A percentile compares a stretch with the other conserved stretches of the same genome.
Conservation (phyloP, 2,888 invertebrate genomes). For the Galeruca laticollis region DNA sequence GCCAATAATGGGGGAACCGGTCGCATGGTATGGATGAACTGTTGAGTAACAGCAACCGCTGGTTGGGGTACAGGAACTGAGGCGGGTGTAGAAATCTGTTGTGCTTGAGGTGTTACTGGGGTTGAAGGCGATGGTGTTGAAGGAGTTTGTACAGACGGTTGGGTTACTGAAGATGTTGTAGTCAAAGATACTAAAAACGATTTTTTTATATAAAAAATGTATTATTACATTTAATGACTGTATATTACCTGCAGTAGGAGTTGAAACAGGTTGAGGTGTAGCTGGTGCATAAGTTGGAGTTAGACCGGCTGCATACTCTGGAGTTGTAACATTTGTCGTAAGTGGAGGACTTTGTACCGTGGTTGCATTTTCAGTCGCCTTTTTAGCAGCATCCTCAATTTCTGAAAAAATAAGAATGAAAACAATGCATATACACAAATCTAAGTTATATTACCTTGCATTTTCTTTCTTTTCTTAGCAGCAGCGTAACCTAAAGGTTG, state of each 20-base stretch:
- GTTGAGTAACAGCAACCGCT: constrained; percentile 34
- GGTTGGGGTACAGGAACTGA: constrained; percentile 52
- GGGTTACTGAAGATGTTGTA: constrained; percentile 61
- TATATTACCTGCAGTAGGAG: constrained; percentile 52
- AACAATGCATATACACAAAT: neutral
- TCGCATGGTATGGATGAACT: constrained; percentile 52
- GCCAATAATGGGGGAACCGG: constrained; percentile 63
- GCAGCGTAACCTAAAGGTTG: constrained; percentile 88
- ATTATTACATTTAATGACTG: constrained; percentile 42
- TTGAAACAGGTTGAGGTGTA: constrained; percentile 62
- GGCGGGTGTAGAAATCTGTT: constrained; percentile 42
- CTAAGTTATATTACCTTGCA: constrained; percentile 71
- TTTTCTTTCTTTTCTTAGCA: constrained; percentile 89
- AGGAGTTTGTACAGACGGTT: constrained; percentile 48
- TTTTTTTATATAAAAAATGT: constrained; percentile 55
- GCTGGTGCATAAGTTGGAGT: constrained; percentile 66
- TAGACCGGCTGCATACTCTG: constrained; percentile 87
- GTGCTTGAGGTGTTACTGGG: constrained; percentile 29
- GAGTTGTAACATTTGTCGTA: constrained; percentile 69
- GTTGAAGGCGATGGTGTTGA: constrained; percentile 46
- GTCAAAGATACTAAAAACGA: constrained; percentile 52
- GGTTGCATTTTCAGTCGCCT: constrained; percentile 70
- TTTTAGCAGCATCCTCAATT: constrained; percentile 76
- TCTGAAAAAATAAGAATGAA: constrained; percentile 63
- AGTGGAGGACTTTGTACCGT: constrained; percentile 60